Evolutionary conservation across 1,140 invertebrate genomes (phyloP), one percentile per base, ranked within the genome.

Genomic region (Callitettix versicolor): DNA sequence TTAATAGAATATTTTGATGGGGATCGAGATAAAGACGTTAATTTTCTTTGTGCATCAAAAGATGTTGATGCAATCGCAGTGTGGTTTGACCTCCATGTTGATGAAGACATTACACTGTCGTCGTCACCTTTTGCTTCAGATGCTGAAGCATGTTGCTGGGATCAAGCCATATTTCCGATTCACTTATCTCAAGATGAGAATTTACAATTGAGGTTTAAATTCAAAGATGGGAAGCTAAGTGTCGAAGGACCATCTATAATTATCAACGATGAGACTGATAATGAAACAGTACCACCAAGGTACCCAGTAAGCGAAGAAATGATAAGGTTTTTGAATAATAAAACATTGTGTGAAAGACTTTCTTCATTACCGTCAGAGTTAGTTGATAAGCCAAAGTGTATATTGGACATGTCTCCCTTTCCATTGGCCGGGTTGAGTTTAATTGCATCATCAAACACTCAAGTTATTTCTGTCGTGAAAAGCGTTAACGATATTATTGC

Each of bases 1-100:
- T 62, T 74, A 18, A 71, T 73, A 54, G 69, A 68, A 17, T 56
- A 55, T 44, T 44, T 63, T 15, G 36, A 58, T 21, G 50, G 50
- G 15, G 15, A 50, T 20, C 15, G 36, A 26, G 42, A 56, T 34
- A 14, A 26, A 1, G 21, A 56, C 24, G 34, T 50, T 4, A 15
- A 59, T 26, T 42, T 20, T 11, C 42, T 38, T 17, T 54, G 38
- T 18, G 9, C 24, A n/a, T 15, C 41, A 38, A 81, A 80, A n/a
- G 66, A 65, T 44, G 62, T 85, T 5, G 80, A 85, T 72, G 77
- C 76, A 18, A 67, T 85, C 38, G 76, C 79, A 26, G 73, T 82
- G 11, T 88, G 82, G 81, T 90, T 88, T 69, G 79, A 82, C 63
- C 70, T 89, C 47, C 66, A 82, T 64, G 69, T 90, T n/a, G 79